Evolutionary conservation across 2,888 invertebrate species (phyloP), one percentile per base, ranked within the genome.

Genomic region (Synanthedon andrenaeformis): DNA sequence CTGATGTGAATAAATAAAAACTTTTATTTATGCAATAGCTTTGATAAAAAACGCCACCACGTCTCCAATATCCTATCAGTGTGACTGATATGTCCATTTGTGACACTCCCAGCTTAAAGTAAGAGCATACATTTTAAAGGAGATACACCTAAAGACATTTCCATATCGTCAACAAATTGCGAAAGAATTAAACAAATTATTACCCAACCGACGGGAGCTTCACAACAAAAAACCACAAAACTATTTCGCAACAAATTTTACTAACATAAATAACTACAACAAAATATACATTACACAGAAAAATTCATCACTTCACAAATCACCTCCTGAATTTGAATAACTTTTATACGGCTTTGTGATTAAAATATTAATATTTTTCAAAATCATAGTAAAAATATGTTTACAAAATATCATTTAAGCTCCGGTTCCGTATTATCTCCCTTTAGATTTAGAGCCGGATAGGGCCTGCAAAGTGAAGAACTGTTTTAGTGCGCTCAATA

Each of bases 401-500:
- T 45, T 35, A 35, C 35, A 35, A 35, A 35, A 10, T 35, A 35
- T 35, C 35, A 35, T 35, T 35, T 45, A 13, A 45, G 13, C 45
- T 45, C 11, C 45, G 14, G 23, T 45, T 51, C 11, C 11, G 8
- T 57, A 58, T 67, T 78, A 81, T 79, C 82, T 84, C 73, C 77
- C 82, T 81, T 85, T 85, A 76, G 72, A 82, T 73, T 84, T 85
- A 72, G 77, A 81, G 70, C 85, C 83, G 65, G 79, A 76, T 70
- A 81, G 64, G 67, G 86, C 82, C 78, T 85, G 86, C 65, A 82
- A 82, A 76, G 83, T 87, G 82, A 84, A 87, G 75, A 83, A 84
- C 68, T 84, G 84, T 85, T 85, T 87, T 78, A 87, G 66, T 73
- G 85, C 85, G 74, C 70, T 82, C 70, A 86, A 79, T 64, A 87